Evolutionary conservation across 2,888 invertebrate genomes (phyloP).

Genomic region (Crioceris asparagi): DNA sequence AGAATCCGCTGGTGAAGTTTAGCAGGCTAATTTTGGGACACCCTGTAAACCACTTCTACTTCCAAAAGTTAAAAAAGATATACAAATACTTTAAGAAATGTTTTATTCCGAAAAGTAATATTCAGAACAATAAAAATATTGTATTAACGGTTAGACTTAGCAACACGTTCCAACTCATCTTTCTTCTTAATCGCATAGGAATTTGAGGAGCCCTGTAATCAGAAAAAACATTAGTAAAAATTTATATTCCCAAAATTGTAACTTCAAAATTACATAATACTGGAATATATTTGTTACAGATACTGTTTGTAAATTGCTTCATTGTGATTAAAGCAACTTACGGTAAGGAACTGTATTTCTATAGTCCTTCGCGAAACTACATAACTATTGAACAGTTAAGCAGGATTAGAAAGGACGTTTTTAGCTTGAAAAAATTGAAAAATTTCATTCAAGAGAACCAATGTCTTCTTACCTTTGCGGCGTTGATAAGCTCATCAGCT

Average conservation of each 20-base stretch:
- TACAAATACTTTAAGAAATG: no score
- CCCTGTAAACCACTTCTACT: no score
- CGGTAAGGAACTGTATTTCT: slow-evolving; percentile 16
- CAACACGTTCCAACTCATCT: slow-evolving; percentile 99
- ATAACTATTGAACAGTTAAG: slow-evolving; percentile 13
- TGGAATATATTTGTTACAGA: slow-evolving; percentile 11
- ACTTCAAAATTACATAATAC: not conserved
- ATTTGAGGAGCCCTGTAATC: slow-evolving; percentile 84
- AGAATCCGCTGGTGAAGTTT: no score
- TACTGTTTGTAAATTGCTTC: slow-evolving; percentile 14
- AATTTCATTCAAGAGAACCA: not conserved
- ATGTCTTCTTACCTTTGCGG: slow-evolving; percentile 69
- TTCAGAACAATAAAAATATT: no score
- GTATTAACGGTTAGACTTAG: slow-evolving; percentile 99
- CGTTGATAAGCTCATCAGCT: slow-evolving; percentile 99
- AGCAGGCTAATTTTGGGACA: no score
- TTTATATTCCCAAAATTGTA: not conserved
- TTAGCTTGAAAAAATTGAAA: not conserved
- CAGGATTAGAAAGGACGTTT: slow-evolving; percentile 19
- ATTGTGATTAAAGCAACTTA: slow-evolving; percentile 10
- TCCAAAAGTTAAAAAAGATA: no score
- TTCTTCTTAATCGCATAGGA: slow-evolving; percentile 99
- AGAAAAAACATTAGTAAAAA: slow-evolving; percentile 13
- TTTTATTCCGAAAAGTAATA: no score
- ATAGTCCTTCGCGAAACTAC: slow-evolving; percentile 19